Evolutionary conservation across 2,797 vertebrate genomes (phyloP).

Genomic region (Coregonus ussuriensis): DNA sequence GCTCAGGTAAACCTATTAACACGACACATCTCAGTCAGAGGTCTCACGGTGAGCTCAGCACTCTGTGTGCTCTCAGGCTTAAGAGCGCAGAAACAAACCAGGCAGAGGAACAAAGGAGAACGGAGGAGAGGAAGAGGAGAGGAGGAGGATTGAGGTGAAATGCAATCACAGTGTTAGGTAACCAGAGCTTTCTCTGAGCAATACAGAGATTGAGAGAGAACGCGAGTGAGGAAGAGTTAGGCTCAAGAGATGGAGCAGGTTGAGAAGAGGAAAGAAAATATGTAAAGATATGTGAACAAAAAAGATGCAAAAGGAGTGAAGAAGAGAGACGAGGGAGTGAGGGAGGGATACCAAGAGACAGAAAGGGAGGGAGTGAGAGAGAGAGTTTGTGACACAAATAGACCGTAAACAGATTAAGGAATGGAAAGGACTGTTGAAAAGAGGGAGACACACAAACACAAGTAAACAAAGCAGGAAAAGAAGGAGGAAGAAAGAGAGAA

Average conservation of each 20-base stretch:
- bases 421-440: conserved; percentile 21
- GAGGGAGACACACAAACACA: conserved; percentile 1
- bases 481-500: neutral
- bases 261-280: neutral
- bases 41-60: neutral
- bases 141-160: neutral
- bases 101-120: too few species aligned
- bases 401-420: conserved; percentile 21
- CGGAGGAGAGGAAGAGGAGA: neutral
- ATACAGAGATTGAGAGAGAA: neutral
- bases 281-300: neutral
- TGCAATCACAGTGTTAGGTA: neutral
- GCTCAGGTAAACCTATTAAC: neutral
- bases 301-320: neutral
- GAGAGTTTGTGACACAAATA: conserved; percentile 23
- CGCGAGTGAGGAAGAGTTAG: neutral
- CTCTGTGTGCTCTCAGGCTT: neutral
- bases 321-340: neutral
- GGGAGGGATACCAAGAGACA: neutral
- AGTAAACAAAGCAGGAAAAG: neutral
- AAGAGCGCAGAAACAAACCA: neutral
- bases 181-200: neutral
- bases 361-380: neutral
- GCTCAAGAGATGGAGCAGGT: neutral
- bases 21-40: neutral